Evolutionary conservation across 1,140 invertebrate genomes (phyloP), one percentile per base, ranked within the genome.

Genomic region (Tetraneura akinire): DNA sequence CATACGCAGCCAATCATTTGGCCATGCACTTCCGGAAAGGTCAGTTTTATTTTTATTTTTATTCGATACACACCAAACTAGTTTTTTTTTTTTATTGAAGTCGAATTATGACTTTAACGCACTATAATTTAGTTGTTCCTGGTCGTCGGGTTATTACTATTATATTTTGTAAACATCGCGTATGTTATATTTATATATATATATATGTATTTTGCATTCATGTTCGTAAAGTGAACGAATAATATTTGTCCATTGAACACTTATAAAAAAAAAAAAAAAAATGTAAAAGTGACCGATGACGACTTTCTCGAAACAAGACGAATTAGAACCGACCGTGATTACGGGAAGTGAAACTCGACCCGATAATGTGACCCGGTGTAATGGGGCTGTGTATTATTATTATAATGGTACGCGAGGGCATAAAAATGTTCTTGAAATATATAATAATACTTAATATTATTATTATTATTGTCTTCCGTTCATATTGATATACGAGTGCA

Each of bases 1-100:
- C 89, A 18, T 88, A 89, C 81, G 91, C 91, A 23, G 91, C 91
- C 80, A 94, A 94, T 84, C 87, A 88, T 76, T 87, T 94, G 32
- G 88, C 91, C 2, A 88, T 90, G 73, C 88, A 90, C 82, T 89
- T 93, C 80, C 89, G 90, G 80, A 82, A 85, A 80, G 89, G 90
- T 88, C 82, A 81, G 80, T 81, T 73, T 53, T 29, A 37, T 37
- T 37, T 4, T 37, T 37, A 37, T 37, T 37, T 4, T 37, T 37
- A 37, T 37, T 37, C 8, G 32, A 8, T 37, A 37, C 32, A 8
- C n/a, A n/a, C n/a, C n/a, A n/a, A n/a, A n/a, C n/a, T n/a, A n/a
- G n/a, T n/a, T n/a, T n/a, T n/a, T n/a, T n/a, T n/a, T n/a, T n/a
- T n/a, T n/a, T n/a, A n/a, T n/a, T n/a, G n/a, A n/a, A 37, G 32